Evolutionary conservation across 2,797 vertebrate species (phyloP).

Genomic region (Tarsius wallacei): DNA sequence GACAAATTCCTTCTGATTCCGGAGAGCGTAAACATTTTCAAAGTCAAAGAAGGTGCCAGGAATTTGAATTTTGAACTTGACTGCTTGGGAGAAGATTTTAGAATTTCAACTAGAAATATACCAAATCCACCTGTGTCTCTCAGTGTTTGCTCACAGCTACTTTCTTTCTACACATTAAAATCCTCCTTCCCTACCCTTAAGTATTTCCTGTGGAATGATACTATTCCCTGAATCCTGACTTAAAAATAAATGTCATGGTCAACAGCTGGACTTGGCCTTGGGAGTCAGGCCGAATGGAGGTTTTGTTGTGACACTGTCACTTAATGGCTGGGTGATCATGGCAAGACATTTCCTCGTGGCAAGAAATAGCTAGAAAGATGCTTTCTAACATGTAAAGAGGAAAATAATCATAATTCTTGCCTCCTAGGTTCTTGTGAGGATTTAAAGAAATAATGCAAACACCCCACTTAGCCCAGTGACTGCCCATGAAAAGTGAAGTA

Average conservation of each 20-base stretch:
- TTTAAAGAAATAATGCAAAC: not conserved
- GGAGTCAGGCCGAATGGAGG: not conserved
- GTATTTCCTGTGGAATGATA: not conserved
- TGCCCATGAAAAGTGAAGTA: not conserved
- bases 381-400: not conserved
- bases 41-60: not conserved
- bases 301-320: not conserved
- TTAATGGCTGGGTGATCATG: not conserved
- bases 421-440: not conserved
- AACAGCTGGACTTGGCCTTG: not conserved
- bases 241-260: not conserved
- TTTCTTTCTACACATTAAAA: not conserved
- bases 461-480: not conserved
- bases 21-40: not conserved
- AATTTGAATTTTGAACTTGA: constrained; percentile 28
- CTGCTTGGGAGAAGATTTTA: not conserved
- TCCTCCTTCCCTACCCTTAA: not conserved
- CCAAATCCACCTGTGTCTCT: not conserved
- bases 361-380: not conserved
- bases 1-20: not conserved
- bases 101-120: not conserved
- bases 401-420: not conserved
- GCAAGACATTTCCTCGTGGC: not conserved
- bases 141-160: not conserved
- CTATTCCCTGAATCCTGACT: not conserved